A percentile compares a stretch with the other conserved stretches of the same genome.
phyloP scores from a whole-genome alignment of 2,797 vertebrate species.

The Siniperca undulata region DNA sequence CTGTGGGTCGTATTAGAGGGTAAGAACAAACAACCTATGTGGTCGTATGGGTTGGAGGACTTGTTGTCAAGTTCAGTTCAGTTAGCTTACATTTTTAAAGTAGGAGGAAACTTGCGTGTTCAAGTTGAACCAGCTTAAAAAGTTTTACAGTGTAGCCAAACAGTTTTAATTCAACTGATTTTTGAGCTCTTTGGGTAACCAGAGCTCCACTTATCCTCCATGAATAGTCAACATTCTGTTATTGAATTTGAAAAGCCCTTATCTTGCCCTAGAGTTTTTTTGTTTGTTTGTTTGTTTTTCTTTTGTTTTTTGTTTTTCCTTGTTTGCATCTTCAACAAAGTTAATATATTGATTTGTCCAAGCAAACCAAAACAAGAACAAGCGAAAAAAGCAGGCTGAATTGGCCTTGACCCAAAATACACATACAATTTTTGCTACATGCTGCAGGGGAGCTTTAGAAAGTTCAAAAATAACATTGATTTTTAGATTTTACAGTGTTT shows the following conservation, averaged over 20 bases:
- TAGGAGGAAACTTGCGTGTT: background rate
- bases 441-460: background rate
- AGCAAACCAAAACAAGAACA: background rate
- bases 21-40: too few species aligned
- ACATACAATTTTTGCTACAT: constrained; percentile 4
- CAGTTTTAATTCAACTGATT: background rate
- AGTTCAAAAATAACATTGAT: constrained; percentile 4
- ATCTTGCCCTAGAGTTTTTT: background rate
- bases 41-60: too few species aligned
- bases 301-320: background rate
- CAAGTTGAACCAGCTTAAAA: background rate
- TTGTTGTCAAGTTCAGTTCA: too few species aligned
- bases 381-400: background rate
- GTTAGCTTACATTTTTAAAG: too few species aligned
- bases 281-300: background rate
- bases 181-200: background rate
- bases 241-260: background rate
- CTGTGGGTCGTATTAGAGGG: too few species aligned
- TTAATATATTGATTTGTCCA: background rate
- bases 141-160: background rate
- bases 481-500: constrained; percentile 35
- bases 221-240: background rate
- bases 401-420: constrained; percentile 6
- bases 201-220: background rate
- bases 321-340: background rate